Conservation (phyloP, 2,113 vertebrate genomes). For the Oceanites oceanicus region DNA sequence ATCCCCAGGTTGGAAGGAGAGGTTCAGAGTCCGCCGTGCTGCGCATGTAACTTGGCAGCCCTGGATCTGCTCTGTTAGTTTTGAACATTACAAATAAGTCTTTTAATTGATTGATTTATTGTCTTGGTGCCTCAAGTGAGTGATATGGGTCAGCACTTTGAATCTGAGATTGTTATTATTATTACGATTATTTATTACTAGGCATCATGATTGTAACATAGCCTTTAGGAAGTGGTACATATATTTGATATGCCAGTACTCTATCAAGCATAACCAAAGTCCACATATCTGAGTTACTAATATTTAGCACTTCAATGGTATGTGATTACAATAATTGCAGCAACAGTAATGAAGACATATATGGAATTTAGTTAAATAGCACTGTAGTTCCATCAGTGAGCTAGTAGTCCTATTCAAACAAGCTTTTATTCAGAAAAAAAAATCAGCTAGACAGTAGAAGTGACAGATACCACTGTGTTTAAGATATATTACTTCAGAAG, state of each 20-base stretch:
- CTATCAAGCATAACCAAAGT: constrained; percentile 66
- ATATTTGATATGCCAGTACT: constrained; percentile 56
- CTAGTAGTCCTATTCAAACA: constrained; percentile 15
- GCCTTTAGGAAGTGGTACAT: constrained; percentile 56
- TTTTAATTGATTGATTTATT: constrained; percentile 18
- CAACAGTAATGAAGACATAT: neutral
- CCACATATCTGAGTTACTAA: constrained; percentile 51
- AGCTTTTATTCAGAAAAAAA: constrained; percentile 30
- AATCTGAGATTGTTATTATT: constrained; percentile 28
- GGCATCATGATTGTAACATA: constrained; percentile 67
- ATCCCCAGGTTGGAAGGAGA: neutral
- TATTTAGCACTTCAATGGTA: constrained; percentile 58
- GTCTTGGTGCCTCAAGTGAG: constrained; percentile 53
- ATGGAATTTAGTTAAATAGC: constrained; percentile 39
- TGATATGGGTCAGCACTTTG: constrained; percentile 44
- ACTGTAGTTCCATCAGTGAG: constrained; percentile 55
- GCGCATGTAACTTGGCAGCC: neutral
- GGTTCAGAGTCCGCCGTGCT: neutral
- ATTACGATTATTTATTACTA: constrained; percentile 26
- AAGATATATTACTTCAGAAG: constrained; percentile 13
- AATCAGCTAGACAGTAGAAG: neutral
- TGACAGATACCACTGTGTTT: constrained; percentile 30
- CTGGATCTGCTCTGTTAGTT: neutral
- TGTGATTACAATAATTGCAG: constrained; percentile 36
- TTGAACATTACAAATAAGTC: neutral